Evolutionary conservation across 2,113 vertebrate genomes (phyloP).

Genomic region (Neolamprologus sp.): DNA sequence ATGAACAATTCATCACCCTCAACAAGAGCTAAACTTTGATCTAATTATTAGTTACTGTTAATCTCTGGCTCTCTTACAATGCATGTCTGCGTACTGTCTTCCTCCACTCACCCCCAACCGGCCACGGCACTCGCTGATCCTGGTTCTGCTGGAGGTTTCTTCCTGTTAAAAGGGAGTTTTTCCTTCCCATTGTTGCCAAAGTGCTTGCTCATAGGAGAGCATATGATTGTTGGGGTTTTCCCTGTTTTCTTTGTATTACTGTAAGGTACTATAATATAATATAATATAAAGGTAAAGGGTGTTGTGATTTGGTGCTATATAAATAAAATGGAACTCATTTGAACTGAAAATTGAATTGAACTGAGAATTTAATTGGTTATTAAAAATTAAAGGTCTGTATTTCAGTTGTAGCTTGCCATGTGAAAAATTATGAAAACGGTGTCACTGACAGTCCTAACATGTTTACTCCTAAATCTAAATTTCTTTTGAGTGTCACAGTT

Average conservation of each 20-base stretch:
- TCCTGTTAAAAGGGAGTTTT: neutral
- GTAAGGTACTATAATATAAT: neutral
- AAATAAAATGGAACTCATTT: neutral
- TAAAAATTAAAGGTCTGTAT: neutral
- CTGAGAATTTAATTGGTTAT: neutral
- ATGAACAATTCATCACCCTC: neutral
- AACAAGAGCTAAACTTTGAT: neutral
- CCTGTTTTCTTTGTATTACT: neutral
- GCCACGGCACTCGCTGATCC: neutral
- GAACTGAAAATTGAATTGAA: neutral
- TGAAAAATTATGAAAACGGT: neutral
- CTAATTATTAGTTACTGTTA: neutral
- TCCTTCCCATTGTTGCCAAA: neutral
- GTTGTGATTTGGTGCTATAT: neutral
- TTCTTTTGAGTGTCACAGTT: neutral
- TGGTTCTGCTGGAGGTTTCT: neutral
- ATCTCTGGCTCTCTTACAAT: neutral
- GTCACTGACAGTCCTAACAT: neutral
- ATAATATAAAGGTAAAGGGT: neutral
- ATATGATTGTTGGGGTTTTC: neutral
- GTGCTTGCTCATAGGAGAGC: rapidly evolving
- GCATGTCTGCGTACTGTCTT: neutral
- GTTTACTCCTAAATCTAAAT: neutral
- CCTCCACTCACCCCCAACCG: neutral
- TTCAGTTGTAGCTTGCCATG: neutral